Evolutionary conservation across 2,797 vertebrate species (phyloP).

Genomic region (Sitta carolinensis): DNA sequence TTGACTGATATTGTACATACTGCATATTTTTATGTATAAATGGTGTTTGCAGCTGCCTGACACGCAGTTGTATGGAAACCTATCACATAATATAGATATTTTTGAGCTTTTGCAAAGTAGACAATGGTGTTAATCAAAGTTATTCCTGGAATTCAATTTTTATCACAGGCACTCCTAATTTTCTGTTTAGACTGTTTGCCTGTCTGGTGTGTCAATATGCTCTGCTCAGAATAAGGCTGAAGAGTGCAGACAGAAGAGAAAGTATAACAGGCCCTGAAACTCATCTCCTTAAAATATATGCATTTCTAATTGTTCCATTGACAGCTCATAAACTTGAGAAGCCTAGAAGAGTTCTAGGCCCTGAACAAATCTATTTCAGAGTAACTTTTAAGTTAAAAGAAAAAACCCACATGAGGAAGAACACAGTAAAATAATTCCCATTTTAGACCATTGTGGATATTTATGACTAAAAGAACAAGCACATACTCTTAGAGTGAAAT

Average conservation of each 20-base stretch:
- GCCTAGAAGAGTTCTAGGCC: neutral
- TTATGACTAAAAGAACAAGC: neutral
- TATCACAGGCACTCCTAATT: neutral
- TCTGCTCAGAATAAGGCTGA: neutral
- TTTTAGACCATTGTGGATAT: neutral
- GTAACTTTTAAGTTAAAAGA: neutral
- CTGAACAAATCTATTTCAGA: neutral
- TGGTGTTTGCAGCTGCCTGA: neutral
- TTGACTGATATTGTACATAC: neutral
- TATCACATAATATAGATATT: neutral
- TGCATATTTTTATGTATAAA: neutral
- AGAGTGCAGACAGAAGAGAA: neutral
- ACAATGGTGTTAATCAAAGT: neutral
- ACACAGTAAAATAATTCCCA: neutral
- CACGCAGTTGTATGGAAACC: neutral
- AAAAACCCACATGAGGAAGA: rapidly evolving
- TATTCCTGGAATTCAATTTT: neutral
- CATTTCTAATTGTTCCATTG: neutral
- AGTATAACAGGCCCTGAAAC: neutral
- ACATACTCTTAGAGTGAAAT: neutral
- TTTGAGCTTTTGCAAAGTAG: neutral
- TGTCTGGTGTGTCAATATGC: neutral
- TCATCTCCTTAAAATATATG: neutral
- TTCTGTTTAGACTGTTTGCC: neutral
- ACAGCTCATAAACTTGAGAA: neutral